Base-by-base conservation (phyloP, 1,140 invertebrate species). In the Eumaeus atala region DNA sequence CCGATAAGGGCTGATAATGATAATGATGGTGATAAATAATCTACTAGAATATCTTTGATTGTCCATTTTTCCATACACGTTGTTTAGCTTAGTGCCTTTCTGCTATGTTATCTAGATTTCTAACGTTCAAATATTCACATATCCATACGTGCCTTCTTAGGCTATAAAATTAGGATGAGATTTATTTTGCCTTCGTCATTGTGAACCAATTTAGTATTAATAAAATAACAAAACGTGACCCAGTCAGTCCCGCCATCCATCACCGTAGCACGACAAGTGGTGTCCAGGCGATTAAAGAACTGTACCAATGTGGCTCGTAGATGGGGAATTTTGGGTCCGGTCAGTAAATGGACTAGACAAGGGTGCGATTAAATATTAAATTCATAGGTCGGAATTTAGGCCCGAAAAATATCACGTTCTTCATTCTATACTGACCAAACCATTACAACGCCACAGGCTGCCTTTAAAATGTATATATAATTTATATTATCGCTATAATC, bases 281-380 rank as follows among this genome's bases (percentile, higher is more conserved):
- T 74, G 70, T 71, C 54, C 76, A 70, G 60, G 63, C 79, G 80
- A 83, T 86, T 86, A 86, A 86, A 86, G 83, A 84, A 84, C 71
- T 75, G 78, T 69, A 64, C 78, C 71, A 74, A 77, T 74, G 71
- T 58, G 66, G 62, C 70, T 61, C 64, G 69, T 63, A 72, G 70
- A 52, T 51, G 50, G 51, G 54, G 72, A 80, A 84, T 84, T 86
- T 83, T 56, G 76, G 79, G 70, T 73, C 61, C 72, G 66, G 61
- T 65, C 68, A 72, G 78, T 84, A 82, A 86, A 86, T 80, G 74
- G 69, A 80, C 76, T 84, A 86, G 81, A 83, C 80, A 84, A 84
- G 81, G 80, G 80, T 83, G 68, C 67, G 72, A 78, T 86, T 86
- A 84, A 86, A 86, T 86, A 86, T 86, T 86, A 84, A 86, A 84